Evolutionary conservation across 2,113 vertebrate genomes (phyloP).

Genomic region (Oncorhynchus tshawytscha): DNA sequence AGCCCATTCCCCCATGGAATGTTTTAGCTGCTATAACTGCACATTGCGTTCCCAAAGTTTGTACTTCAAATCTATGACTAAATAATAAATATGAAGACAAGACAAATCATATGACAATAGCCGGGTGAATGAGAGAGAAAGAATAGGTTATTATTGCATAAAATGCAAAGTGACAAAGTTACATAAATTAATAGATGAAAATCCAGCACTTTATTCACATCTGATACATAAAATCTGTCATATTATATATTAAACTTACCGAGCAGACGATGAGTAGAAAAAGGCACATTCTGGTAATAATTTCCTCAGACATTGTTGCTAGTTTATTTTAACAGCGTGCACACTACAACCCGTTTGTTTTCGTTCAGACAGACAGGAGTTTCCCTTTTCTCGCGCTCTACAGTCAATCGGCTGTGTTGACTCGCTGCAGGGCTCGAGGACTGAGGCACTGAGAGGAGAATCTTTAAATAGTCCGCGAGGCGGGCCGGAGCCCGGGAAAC

Average conservation of each 20-base stretch:
- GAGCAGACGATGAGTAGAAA: conserved; percentile 32
- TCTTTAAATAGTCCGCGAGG: conserved; percentile 55
- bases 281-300: conserved; percentile 22
- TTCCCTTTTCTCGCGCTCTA: conserved; percentile 26
- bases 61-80: not conserved
- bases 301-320: conserved; percentile 45
- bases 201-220: no score
- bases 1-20: not conserved
- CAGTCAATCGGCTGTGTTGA: not conserved
- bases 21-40: not conserved
- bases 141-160: not conserved
- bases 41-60: not conserved
- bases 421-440: conserved; percentile 22
- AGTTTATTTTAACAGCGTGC: not conserved
- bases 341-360: conserved; percentile 7
- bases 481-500: conserved; percentile 61
- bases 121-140: not conserved
- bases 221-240: not conserved
- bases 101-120: not conserved
- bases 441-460: conserved; percentile 40
- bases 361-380: conserved; percentile 1
- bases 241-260: conserved; percentile 43
- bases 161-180: no score
- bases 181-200: no score
- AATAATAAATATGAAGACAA: not conserved